A percentile compares a stretch with the other conserved stretches of the same genome.
Conservation (phyloP, 2,113 vertebrate species). For the Leucopternis melanops region DNA sequence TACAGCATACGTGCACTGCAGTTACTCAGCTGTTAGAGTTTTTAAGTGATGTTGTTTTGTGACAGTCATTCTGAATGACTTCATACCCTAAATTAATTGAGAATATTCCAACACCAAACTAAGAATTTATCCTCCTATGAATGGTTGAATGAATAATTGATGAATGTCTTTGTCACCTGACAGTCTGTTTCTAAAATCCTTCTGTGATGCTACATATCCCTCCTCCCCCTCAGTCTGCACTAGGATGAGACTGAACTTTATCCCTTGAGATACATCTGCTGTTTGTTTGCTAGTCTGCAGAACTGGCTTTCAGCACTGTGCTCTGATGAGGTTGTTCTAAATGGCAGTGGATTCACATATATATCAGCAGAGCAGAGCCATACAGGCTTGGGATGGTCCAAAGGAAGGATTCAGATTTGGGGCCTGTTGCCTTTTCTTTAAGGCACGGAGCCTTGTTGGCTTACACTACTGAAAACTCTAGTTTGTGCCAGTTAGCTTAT, state of each 20-base stretch:
- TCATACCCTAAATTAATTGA: background rate
- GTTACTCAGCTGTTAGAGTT: background rate
- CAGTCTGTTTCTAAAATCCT: background rate
- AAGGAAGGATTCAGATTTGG: background rate
- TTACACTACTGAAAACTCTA: background rate
- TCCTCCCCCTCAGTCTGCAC: background rate
- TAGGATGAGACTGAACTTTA: background rate
- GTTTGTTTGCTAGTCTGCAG: background rate
- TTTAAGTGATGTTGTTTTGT: background rate
- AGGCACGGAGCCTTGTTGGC: background rate
- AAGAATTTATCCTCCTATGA: background rate
- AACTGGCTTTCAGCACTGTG: background rate
- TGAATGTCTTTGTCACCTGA: background rate
- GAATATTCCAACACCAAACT: background rate
- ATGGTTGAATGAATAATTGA: background rate
- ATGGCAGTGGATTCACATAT: too few relatives aligned
- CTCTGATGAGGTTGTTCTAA: background rate
- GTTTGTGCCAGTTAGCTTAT: background rate
- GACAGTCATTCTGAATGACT: background rate
- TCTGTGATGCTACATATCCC: background rate
- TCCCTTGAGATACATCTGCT: background rate
- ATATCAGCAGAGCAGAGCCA: rapidly evolving
- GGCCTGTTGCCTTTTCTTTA: background rate
- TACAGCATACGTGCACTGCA: rapidly evolving
- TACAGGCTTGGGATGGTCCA: rapidly evolving